phyloP scores from a whole-genome alignment of 2,797 vertebrate species.

The Peromyscus aztecus region DNA sequence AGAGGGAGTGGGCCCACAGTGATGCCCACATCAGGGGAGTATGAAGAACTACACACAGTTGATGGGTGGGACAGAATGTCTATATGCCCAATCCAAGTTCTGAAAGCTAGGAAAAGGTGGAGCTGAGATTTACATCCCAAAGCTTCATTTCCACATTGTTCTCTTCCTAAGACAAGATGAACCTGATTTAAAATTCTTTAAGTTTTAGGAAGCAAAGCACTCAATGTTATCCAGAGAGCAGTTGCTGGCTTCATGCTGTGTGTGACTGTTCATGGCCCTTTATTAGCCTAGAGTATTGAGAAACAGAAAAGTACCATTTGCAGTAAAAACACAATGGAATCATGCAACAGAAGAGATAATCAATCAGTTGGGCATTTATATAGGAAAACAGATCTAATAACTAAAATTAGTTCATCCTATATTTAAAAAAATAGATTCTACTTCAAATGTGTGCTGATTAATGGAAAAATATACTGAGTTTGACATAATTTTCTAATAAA shows the following conservation, averaged over 20 bases:
- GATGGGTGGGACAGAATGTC: not conserved
- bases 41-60: no score
- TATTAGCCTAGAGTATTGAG: not conserved
- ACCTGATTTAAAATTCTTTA: not conserved
- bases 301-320: not conserved
- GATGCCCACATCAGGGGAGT: no score
- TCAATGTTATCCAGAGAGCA: not conserved
- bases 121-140: not conserved
- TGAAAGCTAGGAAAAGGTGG: not conserved
- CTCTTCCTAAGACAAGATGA: not conserved
- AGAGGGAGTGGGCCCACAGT: not conserved
- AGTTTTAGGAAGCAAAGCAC: slow-evolving; percentile 27
- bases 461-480: slow-evolving; percentile 22
- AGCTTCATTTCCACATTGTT: not conserved
- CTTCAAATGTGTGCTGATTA: not conserved
- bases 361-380: not conserved
- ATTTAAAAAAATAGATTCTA: slow-evolving; percentile 56
- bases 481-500: not conserved
- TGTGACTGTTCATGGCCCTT: not conserved
- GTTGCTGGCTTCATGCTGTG: not conserved
- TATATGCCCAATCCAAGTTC: not conserved
- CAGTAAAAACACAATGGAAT: not conserved
- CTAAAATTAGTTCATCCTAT: not conserved
- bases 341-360: not conserved
- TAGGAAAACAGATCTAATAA: not conserved